Evolutionary conservation across 2,797 vertebrate genomes (phyloP).

Genomic region (Mus spretus): DNA sequence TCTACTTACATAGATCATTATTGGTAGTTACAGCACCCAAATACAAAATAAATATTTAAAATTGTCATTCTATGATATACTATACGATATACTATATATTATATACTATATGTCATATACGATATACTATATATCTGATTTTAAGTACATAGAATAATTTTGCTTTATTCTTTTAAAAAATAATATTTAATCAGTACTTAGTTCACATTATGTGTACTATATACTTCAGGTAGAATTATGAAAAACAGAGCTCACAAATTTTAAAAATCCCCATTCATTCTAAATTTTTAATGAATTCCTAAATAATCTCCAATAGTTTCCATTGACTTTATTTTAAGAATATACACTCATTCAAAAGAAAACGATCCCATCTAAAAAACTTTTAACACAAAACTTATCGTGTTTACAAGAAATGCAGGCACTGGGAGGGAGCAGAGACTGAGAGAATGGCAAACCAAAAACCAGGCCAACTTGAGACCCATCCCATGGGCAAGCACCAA

Average conservation of each 20-base stretch:
- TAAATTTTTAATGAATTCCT: not conserved
- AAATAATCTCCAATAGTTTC: not conserved
- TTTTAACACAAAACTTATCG: not conserved
- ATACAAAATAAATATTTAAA: not conserved
- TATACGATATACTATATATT: no score
- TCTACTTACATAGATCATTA: not conserved
- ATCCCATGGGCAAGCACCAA: no score
- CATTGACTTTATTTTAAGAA: conserved; percentile 1
- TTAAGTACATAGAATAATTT: not conserved
- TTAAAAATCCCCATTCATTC: not conserved
- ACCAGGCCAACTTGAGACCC: not conserved
- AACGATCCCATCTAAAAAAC: not conserved
- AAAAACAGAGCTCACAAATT: not conserved
- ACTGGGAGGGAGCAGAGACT: not conserved
- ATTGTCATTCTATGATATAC: not conserved
- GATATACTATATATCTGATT: not conserved
- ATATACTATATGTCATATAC: no score
- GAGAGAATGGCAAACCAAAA: not conserved
- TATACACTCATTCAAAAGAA: not conserved
- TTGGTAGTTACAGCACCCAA: not conserved
- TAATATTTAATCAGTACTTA: not conserved
- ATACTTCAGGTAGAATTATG: not conserved
- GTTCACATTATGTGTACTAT: not conserved
- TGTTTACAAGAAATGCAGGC: not conserved
- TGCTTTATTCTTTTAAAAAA: not conserved